These are phyloP conservation scores for Lophochroa leadbeateri DNA, from an alignment of 2,113 vertebrate species.

Conservation along the genomic window DNA sequence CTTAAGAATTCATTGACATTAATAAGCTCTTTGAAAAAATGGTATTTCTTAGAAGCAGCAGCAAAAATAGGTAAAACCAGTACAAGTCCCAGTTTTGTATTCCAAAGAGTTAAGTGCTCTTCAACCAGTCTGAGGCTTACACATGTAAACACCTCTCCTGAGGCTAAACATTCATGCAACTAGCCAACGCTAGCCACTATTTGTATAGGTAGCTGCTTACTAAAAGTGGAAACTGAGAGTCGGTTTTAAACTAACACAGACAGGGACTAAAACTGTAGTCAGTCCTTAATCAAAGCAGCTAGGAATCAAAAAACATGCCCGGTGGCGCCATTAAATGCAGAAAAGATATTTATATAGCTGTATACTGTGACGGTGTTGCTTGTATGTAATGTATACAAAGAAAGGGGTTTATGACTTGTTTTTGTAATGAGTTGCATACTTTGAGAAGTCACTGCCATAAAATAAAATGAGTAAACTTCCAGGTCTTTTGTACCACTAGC, in stretches of 20 bases:
- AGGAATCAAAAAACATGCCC: not conserved
- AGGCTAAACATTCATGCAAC: not conserved
- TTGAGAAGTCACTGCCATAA: not conserved
- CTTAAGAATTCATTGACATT: not conserved
- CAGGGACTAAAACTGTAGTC: not conserved
- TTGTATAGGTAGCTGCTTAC: not conserved
- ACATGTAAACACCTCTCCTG: not conserved
- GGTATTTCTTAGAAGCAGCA: not conserved
- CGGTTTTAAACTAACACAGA: not conserved
- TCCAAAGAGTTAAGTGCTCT: not conserved
- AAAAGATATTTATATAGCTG: not conserved
- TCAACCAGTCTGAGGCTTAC: not conserved
- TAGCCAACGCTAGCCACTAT: not conserved
- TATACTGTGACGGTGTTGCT: not conserved
- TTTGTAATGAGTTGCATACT: not conserved
- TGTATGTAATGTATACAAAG: not conserved
- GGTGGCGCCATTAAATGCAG: not conserved
- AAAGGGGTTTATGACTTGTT: not conserved
- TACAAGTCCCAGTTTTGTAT: not conserved
- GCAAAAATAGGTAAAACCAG: not conserved
- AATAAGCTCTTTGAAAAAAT: not conserved
- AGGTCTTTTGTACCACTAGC: not conserved
- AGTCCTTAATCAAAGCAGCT: not conserved
- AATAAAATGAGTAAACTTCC: not conserved
- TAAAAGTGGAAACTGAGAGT: not conserved